phyloP scores from a whole-genome alignment of 1,140 invertebrate species.

The Drosophila eugracilis region DNA sequence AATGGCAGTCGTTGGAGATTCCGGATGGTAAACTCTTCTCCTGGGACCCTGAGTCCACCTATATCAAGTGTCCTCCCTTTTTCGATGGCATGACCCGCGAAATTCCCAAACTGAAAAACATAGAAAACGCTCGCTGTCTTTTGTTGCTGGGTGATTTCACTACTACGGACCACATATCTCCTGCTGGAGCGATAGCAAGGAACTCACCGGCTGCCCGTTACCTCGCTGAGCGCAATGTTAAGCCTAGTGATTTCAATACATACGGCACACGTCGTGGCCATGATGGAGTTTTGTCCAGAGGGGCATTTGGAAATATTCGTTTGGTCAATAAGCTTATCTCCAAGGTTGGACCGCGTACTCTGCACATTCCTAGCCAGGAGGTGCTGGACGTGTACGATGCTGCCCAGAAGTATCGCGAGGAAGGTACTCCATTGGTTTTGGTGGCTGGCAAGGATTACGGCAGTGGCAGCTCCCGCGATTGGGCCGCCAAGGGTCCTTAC shows the following conservation, averaged over 20 bases:
- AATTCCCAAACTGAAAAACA: slow-evolving; percentile 86
- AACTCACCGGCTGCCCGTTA: slow-evolving; percentile 97
- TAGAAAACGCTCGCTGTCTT: slow-evolving; percentile 91
- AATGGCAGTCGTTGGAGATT: slow-evolving; percentile 94
- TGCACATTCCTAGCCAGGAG: slow-evolving; percentile 95
- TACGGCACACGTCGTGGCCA: slow-evolving; percentile 98
- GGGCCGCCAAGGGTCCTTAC: slow-evolving; percentile 99
- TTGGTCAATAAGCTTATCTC: slow-evolving; percentile 96
- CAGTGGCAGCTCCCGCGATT: slow-evolving; percentile 97
- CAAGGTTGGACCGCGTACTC: slow-evolving; percentile 94
- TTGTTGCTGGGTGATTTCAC: slow-evolving; percentile 97
- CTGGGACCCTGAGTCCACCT: slow-evolving; percentile 96
- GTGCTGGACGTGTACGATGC: slow-evolving; percentile 98
- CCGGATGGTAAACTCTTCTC: slow-evolving; percentile 94
- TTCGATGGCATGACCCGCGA: slow-evolving; percentile 93
- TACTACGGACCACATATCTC: slow-evolving; percentile 99
- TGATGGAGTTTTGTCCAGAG: slow-evolving; percentile 97
- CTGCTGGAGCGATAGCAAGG: slow-evolving; percentile 97
- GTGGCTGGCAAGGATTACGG: slow-evolving; percentile 99
- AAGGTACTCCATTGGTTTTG: slow-evolving; percentile 91
- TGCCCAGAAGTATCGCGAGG: slow-evolving; percentile 89
- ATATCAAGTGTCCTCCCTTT: slow-evolving; percentile 99
- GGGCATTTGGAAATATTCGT: slow-evolving; percentile 99
- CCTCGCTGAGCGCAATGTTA: slow-evolving; percentile 91
- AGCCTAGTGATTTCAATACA: slow-evolving; percentile 98